Conservation (phyloP, 2,888 invertebrate species). For the Apocheima hispidaria region DNA sequence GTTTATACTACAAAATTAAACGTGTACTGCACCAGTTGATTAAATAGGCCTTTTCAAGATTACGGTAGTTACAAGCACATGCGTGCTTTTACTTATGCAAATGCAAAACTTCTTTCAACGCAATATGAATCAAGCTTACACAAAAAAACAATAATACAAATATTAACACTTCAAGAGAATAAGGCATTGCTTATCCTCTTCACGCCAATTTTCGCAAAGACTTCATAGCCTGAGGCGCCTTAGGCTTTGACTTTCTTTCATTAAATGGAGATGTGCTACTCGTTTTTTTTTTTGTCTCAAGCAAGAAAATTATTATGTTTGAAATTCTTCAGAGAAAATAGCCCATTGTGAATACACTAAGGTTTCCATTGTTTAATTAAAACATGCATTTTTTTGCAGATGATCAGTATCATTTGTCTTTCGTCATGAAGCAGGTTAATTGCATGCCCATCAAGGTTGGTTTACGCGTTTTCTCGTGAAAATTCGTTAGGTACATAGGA, state of each 20-base stretch:
- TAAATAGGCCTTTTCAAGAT: conserved; percentile 21
- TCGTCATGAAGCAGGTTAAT: too few relatives aligned
- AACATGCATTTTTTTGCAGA: too few relatives aligned
- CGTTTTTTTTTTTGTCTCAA: neutral
- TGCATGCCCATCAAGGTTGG: too few relatives aligned
- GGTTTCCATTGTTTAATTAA: too few relatives aligned
- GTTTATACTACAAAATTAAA: conserved; percentile 2
- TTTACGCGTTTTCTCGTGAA: too few relatives aligned
- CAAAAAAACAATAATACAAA: conserved; percentile 29
- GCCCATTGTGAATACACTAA: too few relatives aligned
- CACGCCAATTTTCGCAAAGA: conserved; percentile 30
- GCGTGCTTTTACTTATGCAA: neutral
- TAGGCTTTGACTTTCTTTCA: conserved; percentile 19
- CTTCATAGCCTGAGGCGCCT: conserved; percentile 20
- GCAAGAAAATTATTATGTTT: neutral
- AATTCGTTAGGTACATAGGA: too few relatives aligned
- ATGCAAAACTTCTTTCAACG: neutral
- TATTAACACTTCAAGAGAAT: conserved; percentile 30
- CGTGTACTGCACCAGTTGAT: conserved; percentile 15
- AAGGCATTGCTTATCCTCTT: conserved; percentile 26
- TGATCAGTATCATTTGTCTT: too few relatives aligned
- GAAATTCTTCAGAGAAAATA: too few relatives aligned
- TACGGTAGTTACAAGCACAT: conserved; percentile 7
- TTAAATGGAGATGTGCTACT: conserved; percentile 13
- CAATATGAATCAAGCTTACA: neutral